Percentiles rank a stretch among this genome's conserved stretches.
These are phyloP conservation scores for Pteronura brasiliensis DNA, from an alignment of 2,113 vertebrate species.

Conservation along the genomic window DNA sequence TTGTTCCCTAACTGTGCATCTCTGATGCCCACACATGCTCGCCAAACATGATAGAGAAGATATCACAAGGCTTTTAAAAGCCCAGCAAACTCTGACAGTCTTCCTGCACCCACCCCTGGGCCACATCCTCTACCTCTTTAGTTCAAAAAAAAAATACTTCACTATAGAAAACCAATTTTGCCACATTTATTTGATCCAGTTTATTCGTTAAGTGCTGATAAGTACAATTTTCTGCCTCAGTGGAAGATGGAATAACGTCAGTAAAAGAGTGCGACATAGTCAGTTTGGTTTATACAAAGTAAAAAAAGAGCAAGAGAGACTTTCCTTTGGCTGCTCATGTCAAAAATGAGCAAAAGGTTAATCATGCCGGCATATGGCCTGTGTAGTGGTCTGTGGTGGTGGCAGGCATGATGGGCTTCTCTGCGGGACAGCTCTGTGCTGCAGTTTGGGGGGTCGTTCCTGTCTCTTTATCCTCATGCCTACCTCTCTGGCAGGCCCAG, in stretches of 20 bases:
- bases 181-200: neutral
- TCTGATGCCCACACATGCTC: neutral
- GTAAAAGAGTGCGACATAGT: neutral
- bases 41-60: neutral
- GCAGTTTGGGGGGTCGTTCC: neutral
- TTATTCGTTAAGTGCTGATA: neutral
- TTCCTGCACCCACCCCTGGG: neutral
- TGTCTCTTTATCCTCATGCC: neutral
- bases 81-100: neutral
- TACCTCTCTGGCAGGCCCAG: neutral
- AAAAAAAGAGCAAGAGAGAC: neutral
- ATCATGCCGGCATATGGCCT: accelerated
- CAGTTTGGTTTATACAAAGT: neutral
- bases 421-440: neutral
- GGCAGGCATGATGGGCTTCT: neutral
- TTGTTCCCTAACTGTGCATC: neutral
- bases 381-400: neutral
- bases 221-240: neutral
- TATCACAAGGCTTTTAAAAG: neutral
- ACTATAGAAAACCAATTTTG: neutral
- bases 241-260: neutral
- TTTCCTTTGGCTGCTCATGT: neutral
- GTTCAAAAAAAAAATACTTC: neutral
- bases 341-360: neutral
- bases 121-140: neutral